phyloP scores from a whole-genome alignment of 2,113 vertebrate genomes.

The Zapus hudsonius region DNA sequence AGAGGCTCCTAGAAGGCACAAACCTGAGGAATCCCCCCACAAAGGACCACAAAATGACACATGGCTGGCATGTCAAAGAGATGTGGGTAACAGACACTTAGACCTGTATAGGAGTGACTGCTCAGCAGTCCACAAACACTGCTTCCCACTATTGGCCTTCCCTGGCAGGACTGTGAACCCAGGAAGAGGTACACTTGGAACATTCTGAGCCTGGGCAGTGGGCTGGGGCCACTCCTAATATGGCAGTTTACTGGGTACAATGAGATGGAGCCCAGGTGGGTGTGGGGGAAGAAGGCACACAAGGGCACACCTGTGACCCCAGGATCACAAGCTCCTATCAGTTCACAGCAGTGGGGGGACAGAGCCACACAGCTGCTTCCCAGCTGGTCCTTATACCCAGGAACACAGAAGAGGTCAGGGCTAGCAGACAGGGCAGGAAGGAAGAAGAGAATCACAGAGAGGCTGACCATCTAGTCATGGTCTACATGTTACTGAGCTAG shows the following conservation, averaged over 20 bases:
- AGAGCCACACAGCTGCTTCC: neutral
- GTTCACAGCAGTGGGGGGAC: neutral
- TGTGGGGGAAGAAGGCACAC: neutral
- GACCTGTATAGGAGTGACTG: neutral
- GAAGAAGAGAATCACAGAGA: neutral
- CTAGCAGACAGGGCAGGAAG: neutral
- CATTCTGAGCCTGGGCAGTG: accelerated
- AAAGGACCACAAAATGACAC: neutral
- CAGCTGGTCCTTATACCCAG: neutral
- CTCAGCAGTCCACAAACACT: neutral
- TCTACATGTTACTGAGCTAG: neutral
- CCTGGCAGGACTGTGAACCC: accelerated
- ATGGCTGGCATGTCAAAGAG: neutral
- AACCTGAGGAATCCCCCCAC: neutral
- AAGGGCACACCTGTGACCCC: neutral
- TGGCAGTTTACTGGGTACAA: accelerated
- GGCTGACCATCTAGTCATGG: neutral
- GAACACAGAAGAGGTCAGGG: neutral
- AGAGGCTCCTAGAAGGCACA: neutral
- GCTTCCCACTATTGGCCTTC: neutral
- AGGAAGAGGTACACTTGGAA: accelerated
- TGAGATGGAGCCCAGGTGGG: neutral
- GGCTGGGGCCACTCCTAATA: neutral
- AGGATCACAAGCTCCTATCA: accelerated
- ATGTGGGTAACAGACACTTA: neutral